A percentile compares a stretch with the other conserved stretches of the same genome.
Conservation (phyloP, 2,888 invertebrate species). For the Spisula subtruncata region DNA sequence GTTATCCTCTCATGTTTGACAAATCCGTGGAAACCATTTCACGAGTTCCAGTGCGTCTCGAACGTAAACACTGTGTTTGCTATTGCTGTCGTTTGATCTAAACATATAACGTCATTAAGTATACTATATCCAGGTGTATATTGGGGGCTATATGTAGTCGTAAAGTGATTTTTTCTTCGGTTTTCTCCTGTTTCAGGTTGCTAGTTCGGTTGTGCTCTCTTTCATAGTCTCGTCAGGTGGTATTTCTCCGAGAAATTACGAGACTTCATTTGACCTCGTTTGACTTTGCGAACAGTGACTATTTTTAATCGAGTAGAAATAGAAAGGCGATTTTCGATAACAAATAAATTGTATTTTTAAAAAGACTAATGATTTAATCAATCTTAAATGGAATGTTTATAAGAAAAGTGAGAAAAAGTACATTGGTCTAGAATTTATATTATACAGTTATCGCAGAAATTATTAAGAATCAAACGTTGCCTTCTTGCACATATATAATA, state of each 20-base stretch:
- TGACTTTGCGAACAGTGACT: conserved; percentile 58
- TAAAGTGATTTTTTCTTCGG: conserved; percentile 55
- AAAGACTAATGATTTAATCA: too few species aligned
- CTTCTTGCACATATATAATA: too few species aligned
- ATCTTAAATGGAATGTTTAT: too few species aligned
- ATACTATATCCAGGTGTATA: conserved; percentile 44
- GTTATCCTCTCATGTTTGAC: conserved; percentile 78
- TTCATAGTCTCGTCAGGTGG: conserved; percentile 79
- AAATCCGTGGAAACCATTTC: conserved; percentile 80
- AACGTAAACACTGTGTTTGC: conserved; percentile 18
- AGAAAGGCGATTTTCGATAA: too few species aligned
- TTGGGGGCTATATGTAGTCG: conserved; percentile 15
- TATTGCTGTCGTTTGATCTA: conserved; percentile 2
- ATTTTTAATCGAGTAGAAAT: conserved; percentile 28
- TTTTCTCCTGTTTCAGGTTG: conserved; percentile 76
- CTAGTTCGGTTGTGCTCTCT: conserved; percentile 80
- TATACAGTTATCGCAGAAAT: too few species aligned
- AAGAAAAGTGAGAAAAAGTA: too few species aligned
- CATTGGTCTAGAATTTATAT: too few species aligned
- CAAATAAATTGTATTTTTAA: too few species aligned
- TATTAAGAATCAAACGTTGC: too few species aligned
- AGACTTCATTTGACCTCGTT: conserved; percentile 72
- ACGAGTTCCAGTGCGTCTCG: conserved; percentile 46
- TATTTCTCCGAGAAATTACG: conserved; percentile 74
- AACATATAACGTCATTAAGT: conserved; percentile 32